Evolutionary conservation across 2,888 invertebrate species (phyloP).

Genomic region (Andrena dorsata): DNA sequence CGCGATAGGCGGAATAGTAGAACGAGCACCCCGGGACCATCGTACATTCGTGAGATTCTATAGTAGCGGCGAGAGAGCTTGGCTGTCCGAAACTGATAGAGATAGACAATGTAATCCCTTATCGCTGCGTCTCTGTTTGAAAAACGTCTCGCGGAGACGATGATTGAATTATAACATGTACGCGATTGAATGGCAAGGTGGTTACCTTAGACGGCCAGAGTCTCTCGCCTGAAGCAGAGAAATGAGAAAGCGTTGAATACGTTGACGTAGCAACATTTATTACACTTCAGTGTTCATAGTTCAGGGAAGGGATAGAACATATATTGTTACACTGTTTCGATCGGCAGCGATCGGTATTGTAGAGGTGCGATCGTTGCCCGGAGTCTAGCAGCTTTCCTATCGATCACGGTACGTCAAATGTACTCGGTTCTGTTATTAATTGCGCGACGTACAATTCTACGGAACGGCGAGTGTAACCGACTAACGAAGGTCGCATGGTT

Average conservation of each 20-base stretch:
- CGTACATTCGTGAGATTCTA: constrained; percentile 20
- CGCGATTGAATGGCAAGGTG: not conserved
- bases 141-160: not conserved
- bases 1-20: constrained; percentile 31
- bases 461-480: not conserved
- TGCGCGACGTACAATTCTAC: constrained; percentile 23
- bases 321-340: constrained; percentile 54
- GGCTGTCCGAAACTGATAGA: too few species aligned
- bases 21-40: constrained; percentile 55
- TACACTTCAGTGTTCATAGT: constrained; percentile 53
- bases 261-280: constrained; percentile 57
- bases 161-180: not conserved
- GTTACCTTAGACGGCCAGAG: not conserved
- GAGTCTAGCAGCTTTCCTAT: constrained; percentile 26
- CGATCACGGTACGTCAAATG: constrained; percentile 2
- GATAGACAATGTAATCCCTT: too few species aligned
- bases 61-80: not conserved
- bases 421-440: constrained; percentile 30
- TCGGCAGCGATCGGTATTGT: constrained; percentile 19
- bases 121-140: not conserved
- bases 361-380: constrained; percentile 34
- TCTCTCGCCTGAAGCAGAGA: constrained; percentile 17
- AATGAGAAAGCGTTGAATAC: constrained; percentile 42
- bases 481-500: constrained; percentile 1
- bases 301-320: constrained; percentile 43